Percentiles rank a stretch among this genome's conserved stretches.
Evolutionary conservation across 2,888 invertebrate species (phyloP).

Genomic region (Lypha dubia): DNA sequence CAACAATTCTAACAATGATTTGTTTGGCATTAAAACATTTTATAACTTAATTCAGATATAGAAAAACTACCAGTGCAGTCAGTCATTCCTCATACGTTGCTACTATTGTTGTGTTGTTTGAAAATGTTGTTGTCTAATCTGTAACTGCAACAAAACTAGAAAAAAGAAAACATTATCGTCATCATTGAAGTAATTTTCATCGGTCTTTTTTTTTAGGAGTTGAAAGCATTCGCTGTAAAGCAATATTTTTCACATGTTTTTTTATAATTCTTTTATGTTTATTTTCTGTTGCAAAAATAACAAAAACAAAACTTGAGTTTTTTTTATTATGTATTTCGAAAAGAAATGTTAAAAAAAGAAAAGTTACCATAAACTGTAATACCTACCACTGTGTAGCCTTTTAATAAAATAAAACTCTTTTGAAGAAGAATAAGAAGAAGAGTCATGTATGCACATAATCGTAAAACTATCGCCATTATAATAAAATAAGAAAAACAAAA

Average conservation of each 20-base stretch:
- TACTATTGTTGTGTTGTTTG: constrained; percentile 31
- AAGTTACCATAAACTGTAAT: constrained; percentile 49
- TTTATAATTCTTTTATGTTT: background rate
- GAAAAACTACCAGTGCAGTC: constrained; percentile 2
- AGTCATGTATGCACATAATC: constrained; percentile 18
- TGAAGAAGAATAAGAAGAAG: constrained; percentile 1
- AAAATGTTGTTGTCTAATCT: constrained; percentile 51
- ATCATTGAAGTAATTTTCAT: constrained; percentile 28
- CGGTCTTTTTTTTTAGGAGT: background rate
- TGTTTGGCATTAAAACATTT: constrained; percentile 56
- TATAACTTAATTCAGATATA: constrained; percentile 64
- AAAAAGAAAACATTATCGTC: constrained; percentile 31
- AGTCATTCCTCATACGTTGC: constrained; percentile 25
- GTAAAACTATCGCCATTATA: constrained; percentile 58
- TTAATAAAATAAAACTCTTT: constrained; percentile 53
- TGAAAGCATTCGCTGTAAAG: constrained; percentile 14
- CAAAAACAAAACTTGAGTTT: constrained; percentile 29
- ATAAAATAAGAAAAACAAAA: constrained; percentile 27
- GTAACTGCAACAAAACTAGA: constrained; percentile 25
- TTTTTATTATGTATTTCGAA: constrained; percentile 32
- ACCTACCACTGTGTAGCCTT: constrained; percentile 72
- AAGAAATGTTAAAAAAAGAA: constrained; percentile 6
- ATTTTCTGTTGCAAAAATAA: background rate
- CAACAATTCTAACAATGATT: constrained; percentile 53
- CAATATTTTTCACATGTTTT: constrained; percentile 64